Conservation (phyloP, 1,140 invertebrate species). For the Brachionus paranguensis region DNA sequence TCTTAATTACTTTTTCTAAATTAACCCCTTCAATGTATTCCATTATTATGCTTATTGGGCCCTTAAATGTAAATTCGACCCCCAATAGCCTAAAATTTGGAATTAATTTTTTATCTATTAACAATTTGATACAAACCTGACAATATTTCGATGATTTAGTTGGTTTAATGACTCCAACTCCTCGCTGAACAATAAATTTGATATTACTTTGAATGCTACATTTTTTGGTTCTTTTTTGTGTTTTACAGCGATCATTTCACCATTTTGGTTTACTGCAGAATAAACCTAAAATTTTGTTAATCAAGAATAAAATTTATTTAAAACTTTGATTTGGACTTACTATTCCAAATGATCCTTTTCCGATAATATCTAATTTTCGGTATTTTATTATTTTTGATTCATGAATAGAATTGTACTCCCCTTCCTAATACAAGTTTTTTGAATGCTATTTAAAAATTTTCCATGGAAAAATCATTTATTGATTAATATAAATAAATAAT, state of each 20-base stretch:
- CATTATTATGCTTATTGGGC: slow-evolving; percentile 28
- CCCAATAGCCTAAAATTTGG: neutral
- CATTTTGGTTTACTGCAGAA: neutral
- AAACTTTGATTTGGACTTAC: neutral
- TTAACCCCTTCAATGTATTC: slow-evolving; percentile 3
- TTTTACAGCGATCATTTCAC: neutral
- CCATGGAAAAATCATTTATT: neutral
- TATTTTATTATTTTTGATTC: slow-evolving; percentile 4
- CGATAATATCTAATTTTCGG: neutral
- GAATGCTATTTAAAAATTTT: neutral
- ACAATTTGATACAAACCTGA: neutral
- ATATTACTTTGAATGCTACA: neutral
- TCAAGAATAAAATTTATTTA: neutral
- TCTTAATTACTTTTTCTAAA: neutral
- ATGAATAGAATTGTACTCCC: neutral
- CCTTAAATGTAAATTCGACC: neutral
- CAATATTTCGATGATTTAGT: slow-evolving; percentile 31
- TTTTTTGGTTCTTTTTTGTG: slow-evolving; percentile 10
- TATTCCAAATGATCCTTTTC: slow-evolving; percentile 27
- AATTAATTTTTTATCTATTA: neutral
- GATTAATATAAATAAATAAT: neutral
- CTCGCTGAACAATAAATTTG: neutral
- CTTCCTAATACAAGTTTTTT: neutral
- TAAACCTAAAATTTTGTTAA: neutral
- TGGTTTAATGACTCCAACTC: neutral